Base-by-base conservation (phyloP, 1,140 invertebrate species). In the Drosophila tropicalis region DNA sequence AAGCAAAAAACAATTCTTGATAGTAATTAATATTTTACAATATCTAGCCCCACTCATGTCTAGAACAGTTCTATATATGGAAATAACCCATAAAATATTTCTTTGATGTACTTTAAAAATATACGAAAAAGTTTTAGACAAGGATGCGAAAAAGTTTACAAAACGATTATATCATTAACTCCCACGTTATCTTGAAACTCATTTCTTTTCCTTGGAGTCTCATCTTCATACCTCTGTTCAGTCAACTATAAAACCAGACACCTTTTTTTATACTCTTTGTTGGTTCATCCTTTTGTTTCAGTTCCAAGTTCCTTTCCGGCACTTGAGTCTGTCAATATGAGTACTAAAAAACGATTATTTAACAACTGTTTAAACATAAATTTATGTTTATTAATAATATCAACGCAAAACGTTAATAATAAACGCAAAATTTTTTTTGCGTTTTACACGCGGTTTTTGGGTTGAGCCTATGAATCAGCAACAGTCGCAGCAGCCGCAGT, bases 331-430 rank as follows among this genome's bases (percentile, higher is more conserved):
- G 82, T 81, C 82, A 81, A 85, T 85, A 56, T 7, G 40, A 34
- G 67, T 68, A 75, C 58, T 86, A 66, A 81, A 12, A 86, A 79
- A 75, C 82, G 82, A 81, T 85, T 81, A 85, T 75, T 85, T 86
- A 85, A 81, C 70, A 86, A 81, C 82, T 86, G 82, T 79, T 85
- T 85, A 85, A 86, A 81, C 82, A 62, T 67, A 86, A 86, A 85
- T 85, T 81, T 81, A 84, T 85, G 71, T 82, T 86, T 86, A 86
- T 83, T 87, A 86, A 87, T 86, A 87, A 79, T 86, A 86, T 86
- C 82, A 86, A 87, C 82, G 83, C 82, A 87, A 70, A 39, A 55
- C 82, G 82, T 86, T 85, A n/a, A n/a, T 86, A 81, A 86, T 86
- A 70, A 85, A 84, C 77, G 69, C 72, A 41, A 69, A 41, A 39